phyloP scores from a whole-genome alignment of 2,797 vertebrate species.

The Heliangelus exortis region DNA sequence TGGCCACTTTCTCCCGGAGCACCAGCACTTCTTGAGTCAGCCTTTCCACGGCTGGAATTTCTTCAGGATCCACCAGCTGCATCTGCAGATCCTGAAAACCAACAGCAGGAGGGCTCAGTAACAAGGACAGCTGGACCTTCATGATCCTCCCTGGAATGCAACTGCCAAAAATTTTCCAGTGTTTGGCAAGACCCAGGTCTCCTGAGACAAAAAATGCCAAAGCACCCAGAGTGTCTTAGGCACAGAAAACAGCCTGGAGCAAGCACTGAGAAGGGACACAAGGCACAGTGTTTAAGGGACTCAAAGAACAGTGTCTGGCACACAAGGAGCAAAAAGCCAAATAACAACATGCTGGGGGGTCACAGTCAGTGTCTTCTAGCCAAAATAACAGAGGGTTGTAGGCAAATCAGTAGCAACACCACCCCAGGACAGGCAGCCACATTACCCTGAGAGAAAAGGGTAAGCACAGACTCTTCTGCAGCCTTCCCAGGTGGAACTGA shows the following conservation, averaged over 20 bases:
- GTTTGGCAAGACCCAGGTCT: background rate
- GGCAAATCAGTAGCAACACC: background rate
- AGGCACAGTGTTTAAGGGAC: background rate
- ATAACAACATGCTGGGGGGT: background rate
- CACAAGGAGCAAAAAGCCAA: background rate
- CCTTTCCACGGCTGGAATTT: constrained; percentile 84
- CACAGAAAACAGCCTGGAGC: background rate
- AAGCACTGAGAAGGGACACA: background rate
- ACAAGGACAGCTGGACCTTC: background rate
- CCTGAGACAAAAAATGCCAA: background rate
- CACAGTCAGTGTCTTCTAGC: background rate
- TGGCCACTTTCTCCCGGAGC: constrained; percentile 82
- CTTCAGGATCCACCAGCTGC: constrained; percentile 86
- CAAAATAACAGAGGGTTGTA: background rate
- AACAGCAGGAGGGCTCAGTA: constrained; percentile 12
- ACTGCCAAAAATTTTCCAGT: background rate
- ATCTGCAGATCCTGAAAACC: constrained; percentile 86
- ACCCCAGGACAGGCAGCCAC: background rate
- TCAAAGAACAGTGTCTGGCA: background rate
- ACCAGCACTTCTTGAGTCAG: constrained; percentile 87
- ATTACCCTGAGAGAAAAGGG: background rate
- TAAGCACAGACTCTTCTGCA: background rate
- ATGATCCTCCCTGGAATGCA: background rate
- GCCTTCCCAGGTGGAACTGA: background rate
- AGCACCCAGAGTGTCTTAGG: background rate